Evolutionary conservation across 2,888 invertebrate species (phyloP).

Genomic region (Mactromeris polynyma): DNA sequence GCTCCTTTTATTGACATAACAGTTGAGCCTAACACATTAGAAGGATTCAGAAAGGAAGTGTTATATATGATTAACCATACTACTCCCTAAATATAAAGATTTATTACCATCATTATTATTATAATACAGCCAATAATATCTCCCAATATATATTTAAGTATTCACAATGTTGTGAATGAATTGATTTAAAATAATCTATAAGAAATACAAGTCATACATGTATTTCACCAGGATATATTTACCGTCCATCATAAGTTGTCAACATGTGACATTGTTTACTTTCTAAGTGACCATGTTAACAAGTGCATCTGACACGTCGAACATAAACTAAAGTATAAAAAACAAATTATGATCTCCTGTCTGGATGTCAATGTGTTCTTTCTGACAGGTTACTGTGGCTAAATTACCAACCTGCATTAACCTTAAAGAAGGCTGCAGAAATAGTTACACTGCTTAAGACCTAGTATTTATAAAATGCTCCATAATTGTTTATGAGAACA

Average conservation of each 20-base stretch:
- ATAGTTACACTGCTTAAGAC: neutral
- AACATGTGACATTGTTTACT: neutral
- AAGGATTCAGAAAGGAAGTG: too few relatives aligned
- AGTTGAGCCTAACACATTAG: too few relatives aligned
- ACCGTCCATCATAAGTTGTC: slow-evolving; percentile 12
- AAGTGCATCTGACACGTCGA: slow-evolving; percentile 21
- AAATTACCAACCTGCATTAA: neutral
- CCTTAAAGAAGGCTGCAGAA: neutral
- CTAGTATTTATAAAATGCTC: too few relatives aligned
- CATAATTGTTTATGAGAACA: too few relatives aligned
- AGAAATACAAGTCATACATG: neutral
- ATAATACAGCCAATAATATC: too few relatives aligned
- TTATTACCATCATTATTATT: too few relatives aligned
- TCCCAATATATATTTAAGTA: too few relatives aligned
- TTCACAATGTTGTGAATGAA: too few relatives aligned
- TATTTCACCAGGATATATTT: neutral
- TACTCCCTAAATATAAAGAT: too few relatives aligned
- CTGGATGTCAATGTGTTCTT: neutral
- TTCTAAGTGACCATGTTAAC: slow-evolving; percentile 29
- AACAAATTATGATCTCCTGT: neutral
- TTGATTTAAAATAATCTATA: too few relatives aligned
- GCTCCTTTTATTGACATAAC: too few relatives aligned
- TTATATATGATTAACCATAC: too few relatives aligned
- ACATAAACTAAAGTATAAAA: slow-evolving; percentile 23
- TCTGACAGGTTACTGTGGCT: neutral